phyloP scores from a whole-genome alignment of 35 echinoderm and acorn worm species.

The Ophioderma brevispina region DNA sequence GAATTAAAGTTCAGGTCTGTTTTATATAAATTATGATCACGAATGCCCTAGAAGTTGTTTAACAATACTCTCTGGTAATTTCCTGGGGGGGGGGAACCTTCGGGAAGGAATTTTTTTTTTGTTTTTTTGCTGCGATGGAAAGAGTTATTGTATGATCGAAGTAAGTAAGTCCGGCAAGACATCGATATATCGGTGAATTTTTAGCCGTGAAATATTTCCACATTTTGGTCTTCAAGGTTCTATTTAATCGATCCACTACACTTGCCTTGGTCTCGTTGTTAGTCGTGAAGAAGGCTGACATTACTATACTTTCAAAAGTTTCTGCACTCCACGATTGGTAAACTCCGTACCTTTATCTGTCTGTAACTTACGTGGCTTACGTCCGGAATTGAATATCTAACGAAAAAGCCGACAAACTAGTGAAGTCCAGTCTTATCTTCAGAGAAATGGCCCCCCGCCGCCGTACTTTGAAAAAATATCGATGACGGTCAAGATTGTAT shows the following conservation, averaged over 20 bases:
- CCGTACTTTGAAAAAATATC: constrained; percentile 72
- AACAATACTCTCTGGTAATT: no score
- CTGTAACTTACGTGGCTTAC: constrained; percentile 49
- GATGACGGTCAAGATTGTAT: constrained; percentile 66
- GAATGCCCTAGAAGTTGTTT: no score
- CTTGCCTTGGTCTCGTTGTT: constrained; percentile 86
- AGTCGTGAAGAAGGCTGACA: constrained; percentile 68
- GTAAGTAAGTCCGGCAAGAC: constrained; percentile 17
- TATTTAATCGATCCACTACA: constrained; percentile 78
- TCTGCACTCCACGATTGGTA: constrained; percentile 33
- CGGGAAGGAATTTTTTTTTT: no score
- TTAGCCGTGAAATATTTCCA: constrained; percentile 78
- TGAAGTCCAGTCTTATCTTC: constrained; percentile 37
- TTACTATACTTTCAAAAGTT: constrained; percentile 18
- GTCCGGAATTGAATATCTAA: constrained; percentile 34
- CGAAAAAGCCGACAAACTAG: constrained; percentile 17
- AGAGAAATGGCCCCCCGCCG: constrained; percentile 67
- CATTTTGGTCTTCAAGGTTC: constrained; percentile 66
- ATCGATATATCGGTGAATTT: constrained; percentile 34
- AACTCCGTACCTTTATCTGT: constrained; percentile 70
- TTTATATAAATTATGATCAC: no score
- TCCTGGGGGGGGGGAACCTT: no score
- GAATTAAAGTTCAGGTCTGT: no score
- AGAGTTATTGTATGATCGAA: constrained; percentile 35
- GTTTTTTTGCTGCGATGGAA: constrained; percentile 70